Evolutionary conservation across 2,888 invertebrate species (phyloP).

Genomic region (Oxyscelio sp.): DNA sequence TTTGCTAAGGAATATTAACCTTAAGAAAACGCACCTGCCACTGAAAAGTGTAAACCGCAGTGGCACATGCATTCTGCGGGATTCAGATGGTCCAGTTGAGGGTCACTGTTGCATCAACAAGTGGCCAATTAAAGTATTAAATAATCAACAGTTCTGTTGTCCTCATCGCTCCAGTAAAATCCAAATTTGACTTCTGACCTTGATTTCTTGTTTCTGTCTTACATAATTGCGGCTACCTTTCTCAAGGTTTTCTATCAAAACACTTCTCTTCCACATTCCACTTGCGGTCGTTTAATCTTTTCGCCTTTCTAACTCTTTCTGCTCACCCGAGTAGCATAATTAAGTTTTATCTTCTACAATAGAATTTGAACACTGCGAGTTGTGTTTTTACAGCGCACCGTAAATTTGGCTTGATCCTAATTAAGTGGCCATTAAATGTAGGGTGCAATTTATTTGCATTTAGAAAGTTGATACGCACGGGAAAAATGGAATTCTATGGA

Average conservation of each 20-base stretch:
- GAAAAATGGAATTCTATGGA: slow-evolving; percentile 34
- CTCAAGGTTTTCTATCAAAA: slow-evolving; percentile 39
- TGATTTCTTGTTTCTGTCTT: slow-evolving; percentile 21
- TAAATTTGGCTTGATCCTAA: neutral
- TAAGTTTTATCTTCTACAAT: slow-evolving; percentile 13
- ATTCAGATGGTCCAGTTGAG: slow-evolving; percentile 2
- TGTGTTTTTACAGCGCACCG: neutral
- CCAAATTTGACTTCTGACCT: slow-evolving; percentile 10
- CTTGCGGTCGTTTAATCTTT: neutral
- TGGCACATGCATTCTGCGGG: neutral
- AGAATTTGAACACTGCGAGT: slow-evolving; percentile 1
- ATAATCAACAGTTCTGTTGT: slow-evolving; percentile 16
- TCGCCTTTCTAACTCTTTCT: slow-evolving; percentile 37
- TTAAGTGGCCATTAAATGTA: slow-evolving; percentile 41
- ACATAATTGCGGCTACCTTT: slow-evolving; percentile 17
- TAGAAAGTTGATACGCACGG: slow-evolving; percentile 28
- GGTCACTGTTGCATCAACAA: slow-evolving; percentile 26
- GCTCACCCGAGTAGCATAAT: neutral
- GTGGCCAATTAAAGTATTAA: slow-evolving; percentile 41
- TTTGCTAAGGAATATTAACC: too few relatives aligned
- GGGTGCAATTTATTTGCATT: slow-evolving; percentile 42
- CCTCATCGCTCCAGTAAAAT: neutral
- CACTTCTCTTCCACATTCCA: slow-evolving; percentile 41
- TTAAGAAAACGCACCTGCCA: too few relatives aligned
- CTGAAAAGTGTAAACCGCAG: slow-evolving; percentile 2